Percentiles rank a stretch among this genome's conserved stretches.
Conservation (phyloP, 2,797 vertebrate species). For the Pangasius larnaudii region DNA sequence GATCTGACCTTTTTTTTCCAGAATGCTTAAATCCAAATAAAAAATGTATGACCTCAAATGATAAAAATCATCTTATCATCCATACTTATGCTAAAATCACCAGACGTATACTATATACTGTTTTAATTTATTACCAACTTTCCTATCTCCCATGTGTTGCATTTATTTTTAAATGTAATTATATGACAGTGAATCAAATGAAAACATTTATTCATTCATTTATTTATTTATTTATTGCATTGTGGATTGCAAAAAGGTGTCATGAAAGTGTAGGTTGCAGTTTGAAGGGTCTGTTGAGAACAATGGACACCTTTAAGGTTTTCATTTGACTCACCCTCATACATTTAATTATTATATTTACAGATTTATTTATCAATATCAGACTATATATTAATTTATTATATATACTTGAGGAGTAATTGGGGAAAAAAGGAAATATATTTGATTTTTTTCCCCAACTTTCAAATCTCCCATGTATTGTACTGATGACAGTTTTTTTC, state of each 20-base stretch:
- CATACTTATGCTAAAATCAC: neutral
- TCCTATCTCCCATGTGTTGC: neutral
- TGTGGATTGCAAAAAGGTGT: neutral
- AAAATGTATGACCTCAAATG: neutral
- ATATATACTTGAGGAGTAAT: neutral
- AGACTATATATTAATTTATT: neutral
- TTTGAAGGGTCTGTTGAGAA: neutral
- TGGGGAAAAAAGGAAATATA: neutral
- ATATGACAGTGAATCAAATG: neutral
- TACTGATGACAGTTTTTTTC: neutral
- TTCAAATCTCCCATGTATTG: neutral
- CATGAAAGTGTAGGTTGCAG: neutral
- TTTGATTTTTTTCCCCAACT: neutral
- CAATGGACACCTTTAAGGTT: neutral
- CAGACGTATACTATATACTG: neutral
- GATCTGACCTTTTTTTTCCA: neutral
- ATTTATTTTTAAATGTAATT: neutral
- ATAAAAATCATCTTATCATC: neutral
- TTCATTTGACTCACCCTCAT: neutral
- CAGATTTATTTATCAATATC: neutral
- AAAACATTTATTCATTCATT: too few species aligned
- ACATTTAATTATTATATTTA: neutral
- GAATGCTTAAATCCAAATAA: neutral
- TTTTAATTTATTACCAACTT: neutral
- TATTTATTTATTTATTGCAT: too few species aligned